Percentiles rank a stretch among this genome's conserved stretches.
phyloP scores from a whole-genome alignment of 2,113 vertebrate genomes.

The Pterocles burchelli region DNA sequence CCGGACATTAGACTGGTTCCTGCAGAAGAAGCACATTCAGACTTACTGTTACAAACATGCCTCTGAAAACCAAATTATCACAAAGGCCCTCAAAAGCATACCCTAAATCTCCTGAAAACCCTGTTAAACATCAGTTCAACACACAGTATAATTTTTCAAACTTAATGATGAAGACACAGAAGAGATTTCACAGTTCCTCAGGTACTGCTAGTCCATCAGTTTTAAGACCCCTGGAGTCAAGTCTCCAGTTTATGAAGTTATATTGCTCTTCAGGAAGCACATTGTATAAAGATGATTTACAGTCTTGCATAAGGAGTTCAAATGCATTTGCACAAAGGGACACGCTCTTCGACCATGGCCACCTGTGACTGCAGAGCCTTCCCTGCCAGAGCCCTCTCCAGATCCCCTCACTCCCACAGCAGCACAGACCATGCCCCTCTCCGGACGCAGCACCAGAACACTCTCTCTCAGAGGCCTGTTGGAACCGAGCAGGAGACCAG shows the following conservation, averaged over 20 bases:
- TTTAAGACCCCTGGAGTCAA: background rate
- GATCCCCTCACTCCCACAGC: fast-evolving
- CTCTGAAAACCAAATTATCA: background rate
- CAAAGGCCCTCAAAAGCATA: background rate
- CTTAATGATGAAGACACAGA: background rate
- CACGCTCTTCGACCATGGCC: background rate
- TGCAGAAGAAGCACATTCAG: constrained; percentile 49
- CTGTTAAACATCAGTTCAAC: background rate
- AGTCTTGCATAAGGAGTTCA: background rate
- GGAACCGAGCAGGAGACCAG: background rate
- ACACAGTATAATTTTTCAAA: background rate
- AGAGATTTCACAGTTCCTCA: background rate
- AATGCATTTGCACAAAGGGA: background rate
- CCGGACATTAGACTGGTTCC: constrained; percentile 94
- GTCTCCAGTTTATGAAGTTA: background rate
- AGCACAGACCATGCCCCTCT: background rate
- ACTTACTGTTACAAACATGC: background rate
- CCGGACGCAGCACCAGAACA: background rate
- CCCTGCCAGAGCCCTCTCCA: background rate
- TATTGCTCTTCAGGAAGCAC: background rate
- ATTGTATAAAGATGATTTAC: background rate
- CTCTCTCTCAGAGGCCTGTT: background rate
- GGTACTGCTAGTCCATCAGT: fast-evolving
- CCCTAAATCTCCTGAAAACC: background rate
- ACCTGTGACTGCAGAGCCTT: background rate